phyloP scores from a whole-genome alignment of 2,113 vertebrate genomes.

The Podarcis raffonei region DNA sequence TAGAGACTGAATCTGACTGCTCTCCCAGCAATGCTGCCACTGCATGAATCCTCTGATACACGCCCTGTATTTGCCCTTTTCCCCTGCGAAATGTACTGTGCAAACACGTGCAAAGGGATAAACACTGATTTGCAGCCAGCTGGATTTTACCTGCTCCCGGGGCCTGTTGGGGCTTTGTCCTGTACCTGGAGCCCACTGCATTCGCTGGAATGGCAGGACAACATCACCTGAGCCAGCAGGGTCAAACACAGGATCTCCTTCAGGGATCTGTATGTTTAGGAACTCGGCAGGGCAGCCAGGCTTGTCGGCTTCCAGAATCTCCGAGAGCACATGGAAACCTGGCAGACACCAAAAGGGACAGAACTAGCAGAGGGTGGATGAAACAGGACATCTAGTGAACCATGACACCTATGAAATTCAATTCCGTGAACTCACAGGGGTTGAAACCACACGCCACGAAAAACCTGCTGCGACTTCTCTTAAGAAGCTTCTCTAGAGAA shows the following conservation, averaged over 20 bases:
- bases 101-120: not conserved
- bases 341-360: not conserved
- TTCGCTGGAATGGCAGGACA: conserved; percentile 87
- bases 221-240: conserved; percentile 70
- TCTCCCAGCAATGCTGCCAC: not conserved
- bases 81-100: not conserved
- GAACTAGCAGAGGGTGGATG: not conserved
- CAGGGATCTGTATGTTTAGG: conserved; percentile 85
- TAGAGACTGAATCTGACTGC: not conserved
- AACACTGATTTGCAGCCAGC: fast-evolving
- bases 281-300: conserved; percentile 87
- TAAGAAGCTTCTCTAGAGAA: not conserved
- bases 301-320: conserved; percentile 72
- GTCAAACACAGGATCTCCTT: conserved; percentile 86
- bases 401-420: not conserved
- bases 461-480: too few relatives aligned
- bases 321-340: conserved; percentile 84
- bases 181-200: conserved; percentile 80
- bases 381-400: not conserved
- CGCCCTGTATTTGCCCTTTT: not conserved
- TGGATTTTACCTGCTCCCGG: conserved; percentile 75
- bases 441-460: not conserved
- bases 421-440: not conserved
- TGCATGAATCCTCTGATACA: not conserved
- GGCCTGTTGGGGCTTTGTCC: conserved; percentile 92